Evolutionary conservation across 2,888 invertebrate genomes (phyloP).

Genomic region (Ormia ochracea): DNA sequence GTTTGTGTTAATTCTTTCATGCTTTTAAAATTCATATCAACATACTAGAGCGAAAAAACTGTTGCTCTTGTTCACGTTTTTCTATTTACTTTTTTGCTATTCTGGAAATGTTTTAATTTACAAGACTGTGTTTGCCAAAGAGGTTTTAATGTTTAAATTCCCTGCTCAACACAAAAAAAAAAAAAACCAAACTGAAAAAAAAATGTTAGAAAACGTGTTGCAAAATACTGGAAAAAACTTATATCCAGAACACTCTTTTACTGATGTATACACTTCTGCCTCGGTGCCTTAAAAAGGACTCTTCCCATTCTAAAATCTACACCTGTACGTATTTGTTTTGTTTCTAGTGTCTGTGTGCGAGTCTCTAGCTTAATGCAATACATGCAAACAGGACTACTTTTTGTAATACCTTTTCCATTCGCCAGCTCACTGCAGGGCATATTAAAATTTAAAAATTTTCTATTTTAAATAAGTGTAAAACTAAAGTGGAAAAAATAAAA

Average conservation of each 20-base stretch:
- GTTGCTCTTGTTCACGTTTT: slow-evolving; percentile 57
- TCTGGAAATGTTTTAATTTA: slow-evolving; percentile 60
- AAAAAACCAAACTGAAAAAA: not conserved
- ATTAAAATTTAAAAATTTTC: slow-evolving; percentile 72
- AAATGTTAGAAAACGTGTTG: slow-evolving; percentile 52
- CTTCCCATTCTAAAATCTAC: slow-evolving; percentile 2
- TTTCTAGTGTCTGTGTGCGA: not conserved
- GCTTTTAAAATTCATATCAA: slow-evolving; percentile 47
- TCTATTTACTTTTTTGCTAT: not conserved
- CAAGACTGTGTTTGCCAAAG: slow-evolving; percentile 58
- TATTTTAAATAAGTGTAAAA: slow-evolving; percentile 33
- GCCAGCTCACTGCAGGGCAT: slow-evolving; percentile 59
- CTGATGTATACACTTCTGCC: slow-evolving; percentile 61
- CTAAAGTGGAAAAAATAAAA: not conserved
- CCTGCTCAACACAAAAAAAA: slow-evolving; percentile 15
- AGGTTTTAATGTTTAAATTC: slow-evolving; percentile 57
- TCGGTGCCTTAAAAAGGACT: slow-evolving; percentile 51
- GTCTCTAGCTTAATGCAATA: slow-evolving; percentile 58
- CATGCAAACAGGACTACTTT: slow-evolving; percentile 56
- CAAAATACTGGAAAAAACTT: slow-evolving; percentile 24
- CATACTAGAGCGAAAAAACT: slow-evolving; percentile 45
- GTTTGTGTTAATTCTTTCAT: slow-evolving; percentile 71
- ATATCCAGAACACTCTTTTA: slow-evolving; percentile 59
- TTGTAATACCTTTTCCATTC: not conserved
- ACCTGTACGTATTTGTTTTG: not conserved